Evolutionary conservation across 2,113 vertebrate species (phyloP).

Genomic region (Oplegnathus fasciatus): DNA sequence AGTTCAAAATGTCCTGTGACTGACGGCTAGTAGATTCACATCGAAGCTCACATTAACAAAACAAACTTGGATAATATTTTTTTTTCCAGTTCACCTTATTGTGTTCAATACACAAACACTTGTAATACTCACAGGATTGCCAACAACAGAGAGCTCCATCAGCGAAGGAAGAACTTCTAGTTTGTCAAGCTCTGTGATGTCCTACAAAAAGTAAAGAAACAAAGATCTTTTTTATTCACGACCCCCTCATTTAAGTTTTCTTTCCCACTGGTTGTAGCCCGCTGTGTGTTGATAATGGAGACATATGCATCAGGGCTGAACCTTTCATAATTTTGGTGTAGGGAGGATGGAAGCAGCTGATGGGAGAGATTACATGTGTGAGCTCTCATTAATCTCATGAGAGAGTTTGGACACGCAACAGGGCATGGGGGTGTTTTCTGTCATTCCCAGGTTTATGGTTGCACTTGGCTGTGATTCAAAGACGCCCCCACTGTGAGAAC

Average conservation of each 20-base stretch:
- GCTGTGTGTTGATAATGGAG: slow-evolving; percentile 51
- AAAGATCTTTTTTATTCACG: slow-evolving; percentile 5
- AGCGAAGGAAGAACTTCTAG: slow-evolving; percentile 86
- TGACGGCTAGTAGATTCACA: slow-evolving; percentile 17
- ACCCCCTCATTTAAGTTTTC: neutral
- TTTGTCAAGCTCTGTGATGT: slow-evolving; percentile 89
- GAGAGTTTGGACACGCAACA: slow-evolving; percentile 72
- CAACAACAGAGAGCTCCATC: slow-evolving; percentile 87
- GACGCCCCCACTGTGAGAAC: slow-evolving; percentile 56
- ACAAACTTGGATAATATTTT: neutral
- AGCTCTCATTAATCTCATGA: slow-evolving; percentile 79
- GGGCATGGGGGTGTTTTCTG: slow-evolving; percentile 42
- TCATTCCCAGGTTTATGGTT: slow-evolving; percentile 61
- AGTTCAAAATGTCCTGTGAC: slow-evolving; percentile 7
- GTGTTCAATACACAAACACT: slow-evolving; percentile 8
- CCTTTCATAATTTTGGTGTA: slow-evolving; percentile 63
- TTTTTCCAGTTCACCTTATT: neutral
- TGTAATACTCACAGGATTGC: slow-evolving; percentile 88
- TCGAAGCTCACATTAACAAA: neutral
- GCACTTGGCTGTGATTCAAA: slow-evolving; percentile 68
- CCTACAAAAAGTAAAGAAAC: slow-evolving; percentile 75
- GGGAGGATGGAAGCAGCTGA: slow-evolving; percentile 68
- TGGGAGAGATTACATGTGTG: slow-evolving; percentile 77
- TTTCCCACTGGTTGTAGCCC: slow-evolving; percentile 9
- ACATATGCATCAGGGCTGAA: slow-evolving; percentile 54